phyloP scores from a whole-genome alignment of 2,888 invertebrate species.

The Cerastoderma edule region DNA sequence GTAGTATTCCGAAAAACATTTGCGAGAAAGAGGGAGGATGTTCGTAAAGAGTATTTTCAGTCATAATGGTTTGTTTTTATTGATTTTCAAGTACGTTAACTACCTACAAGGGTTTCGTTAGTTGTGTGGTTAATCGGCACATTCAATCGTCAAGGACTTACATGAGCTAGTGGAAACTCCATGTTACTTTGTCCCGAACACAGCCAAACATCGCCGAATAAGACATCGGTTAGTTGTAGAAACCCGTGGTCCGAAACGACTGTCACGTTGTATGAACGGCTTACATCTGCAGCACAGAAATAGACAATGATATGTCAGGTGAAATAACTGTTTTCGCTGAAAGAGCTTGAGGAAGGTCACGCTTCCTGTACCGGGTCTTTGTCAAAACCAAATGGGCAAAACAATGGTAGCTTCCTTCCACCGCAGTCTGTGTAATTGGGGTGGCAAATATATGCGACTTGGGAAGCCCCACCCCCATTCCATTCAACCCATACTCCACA shows the following conservation, averaged over 20 bases:
- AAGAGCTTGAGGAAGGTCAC: background rate
- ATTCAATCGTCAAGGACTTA: constrained; percentile 32
- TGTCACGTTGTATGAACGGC: constrained; percentile 19
- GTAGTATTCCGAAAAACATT: no score
- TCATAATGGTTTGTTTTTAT: no score
- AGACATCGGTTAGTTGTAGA: constrained; percentile 69
- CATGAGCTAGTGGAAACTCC: constrained; percentile 75
- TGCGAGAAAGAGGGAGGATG: no score
- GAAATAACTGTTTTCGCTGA: background rate
- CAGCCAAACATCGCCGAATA: constrained; percentile 83
- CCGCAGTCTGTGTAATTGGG: background rate
- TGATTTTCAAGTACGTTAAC: no score
- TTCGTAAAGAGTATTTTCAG: no score
- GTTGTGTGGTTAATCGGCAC: no score
- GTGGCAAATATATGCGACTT: background rate
- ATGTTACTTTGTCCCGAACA: constrained; percentile 83
- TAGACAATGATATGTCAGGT: background rate
- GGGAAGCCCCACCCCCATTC: no score
- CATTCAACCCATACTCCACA: no score
- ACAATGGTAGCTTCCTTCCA: background rate
- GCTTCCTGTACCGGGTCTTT: background rate
- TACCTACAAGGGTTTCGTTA: no score
- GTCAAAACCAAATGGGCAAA: background rate
- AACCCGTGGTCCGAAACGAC: constrained; percentile 42
- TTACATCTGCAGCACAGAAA: background rate